Evolutionary conservation across 2,797 vertebrate species (phyloP), one percentile per base, ranked within the genome.

Genomic region (Hoplostethus mediterraneus): DNA sequence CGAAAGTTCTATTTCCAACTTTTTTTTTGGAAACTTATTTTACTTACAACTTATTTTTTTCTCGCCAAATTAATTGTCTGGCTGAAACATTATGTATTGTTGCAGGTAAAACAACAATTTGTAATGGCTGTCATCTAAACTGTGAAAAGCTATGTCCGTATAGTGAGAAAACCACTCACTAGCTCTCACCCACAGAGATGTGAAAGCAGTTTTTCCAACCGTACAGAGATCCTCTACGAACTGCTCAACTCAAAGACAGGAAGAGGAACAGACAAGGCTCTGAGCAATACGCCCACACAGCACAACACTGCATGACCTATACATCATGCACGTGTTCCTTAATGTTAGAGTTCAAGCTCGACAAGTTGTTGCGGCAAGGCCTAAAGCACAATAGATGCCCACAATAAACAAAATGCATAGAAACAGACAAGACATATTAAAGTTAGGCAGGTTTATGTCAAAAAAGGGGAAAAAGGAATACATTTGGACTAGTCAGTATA

Each of bases 141-240:
- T 21, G 30, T 62, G 36, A 65, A 30, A 17, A 60, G 12, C 13
- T 63, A 8, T 38, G 30, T 14, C 42, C 67, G 63, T 48, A 17
- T 62, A 77, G 63, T 74, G 72, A 80, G 66, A 76, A 79, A 79
- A 65, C 31, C 64, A 64, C 72, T 49, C 2, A 49, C 52, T 54
- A 12, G 21, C 51, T 62, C 36, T 76, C 84, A 14, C 79, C 86
- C 74, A 82, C 80, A 52, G 67, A 80, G 67, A 80, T 73, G 71
- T 84, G 79, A 89, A 81, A 84, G 57, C 61, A 83, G 76, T 28
- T 82, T 81, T 82, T 88, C 83, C 82, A 81, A 72, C 74, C 73
- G 5, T 67, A 77, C 48, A 82, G 58, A 82, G 62, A 68, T 77
- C 71, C 75, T 83, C 68, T 73, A 72, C 74, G 64, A 59, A 52